A percentile compares a stretch with the other conserved stretches of the same genome.
Evolutionary conservation across 2,113 vertebrate genomes (phyloP).

Genomic region (Columbina picui): DNA sequence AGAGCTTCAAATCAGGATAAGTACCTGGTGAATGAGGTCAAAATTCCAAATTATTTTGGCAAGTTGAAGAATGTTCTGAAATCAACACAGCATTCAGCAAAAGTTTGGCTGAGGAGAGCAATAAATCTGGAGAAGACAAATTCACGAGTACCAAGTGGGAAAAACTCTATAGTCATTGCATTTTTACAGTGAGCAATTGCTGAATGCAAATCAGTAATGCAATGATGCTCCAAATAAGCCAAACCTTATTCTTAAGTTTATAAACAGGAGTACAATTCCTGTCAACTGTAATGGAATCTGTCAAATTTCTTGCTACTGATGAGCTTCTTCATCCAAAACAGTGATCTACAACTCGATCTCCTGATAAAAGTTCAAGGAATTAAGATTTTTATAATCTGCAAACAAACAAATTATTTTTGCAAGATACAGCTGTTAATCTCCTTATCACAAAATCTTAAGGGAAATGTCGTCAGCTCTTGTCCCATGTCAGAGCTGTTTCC

Average conservation of each 20-base stretch:
- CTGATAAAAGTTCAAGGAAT: background rate
- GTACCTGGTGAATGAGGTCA: background rate
- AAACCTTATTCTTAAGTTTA: background rate
- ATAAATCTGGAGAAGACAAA: background rate
- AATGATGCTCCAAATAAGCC: background rate
- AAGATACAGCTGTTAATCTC: background rate
- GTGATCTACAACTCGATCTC: background rate
- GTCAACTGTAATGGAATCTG: rapidly evolving
- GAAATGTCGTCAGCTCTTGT: background rate
- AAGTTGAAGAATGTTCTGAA: background rate
- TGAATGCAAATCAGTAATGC: background rate
- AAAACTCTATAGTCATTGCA: background rate
- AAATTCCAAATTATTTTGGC: background rate
- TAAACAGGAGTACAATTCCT: background rate
- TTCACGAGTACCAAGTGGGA: background rate
- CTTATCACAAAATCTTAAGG: background rate
- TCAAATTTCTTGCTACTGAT: background rate
- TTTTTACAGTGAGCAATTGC: background rate
- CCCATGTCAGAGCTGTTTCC: background rate
- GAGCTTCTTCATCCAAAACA: background rate
- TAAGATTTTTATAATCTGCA: background rate
- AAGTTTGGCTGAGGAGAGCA: background rate
- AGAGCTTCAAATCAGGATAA: background rate
- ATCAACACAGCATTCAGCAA: background rate
- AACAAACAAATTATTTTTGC: background rate